Evolutionary conservation across 2,797 vertebrate genomes (phyloP).

Genomic region (Pangasius larnaudii): DNA sequence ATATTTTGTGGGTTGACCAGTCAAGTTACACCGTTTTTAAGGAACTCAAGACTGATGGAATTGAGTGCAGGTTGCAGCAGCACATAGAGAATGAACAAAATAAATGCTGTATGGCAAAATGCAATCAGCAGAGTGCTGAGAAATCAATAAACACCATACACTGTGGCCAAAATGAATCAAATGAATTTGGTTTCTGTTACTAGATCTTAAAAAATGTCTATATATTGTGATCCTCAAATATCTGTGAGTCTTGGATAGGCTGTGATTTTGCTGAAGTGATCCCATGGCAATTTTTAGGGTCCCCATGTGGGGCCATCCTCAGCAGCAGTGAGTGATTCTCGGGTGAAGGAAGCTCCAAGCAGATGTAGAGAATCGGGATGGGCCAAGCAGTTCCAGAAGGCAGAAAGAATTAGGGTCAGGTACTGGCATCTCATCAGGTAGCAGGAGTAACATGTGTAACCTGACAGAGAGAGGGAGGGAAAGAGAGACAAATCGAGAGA

Average conservation of each 20-base stretch:
- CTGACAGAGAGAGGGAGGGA: background rate
- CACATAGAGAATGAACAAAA: background rate
- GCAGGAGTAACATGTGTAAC: background rate
- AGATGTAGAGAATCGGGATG: background rate
- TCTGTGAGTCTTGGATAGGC: background rate
- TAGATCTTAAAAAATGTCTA: background rate
- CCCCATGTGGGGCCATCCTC: background rate
- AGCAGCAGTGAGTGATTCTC: background rate
- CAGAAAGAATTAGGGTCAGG: background rate
- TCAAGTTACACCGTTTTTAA: background rate
- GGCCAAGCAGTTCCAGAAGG: background rate
- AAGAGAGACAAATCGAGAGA: background rate
- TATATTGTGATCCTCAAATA: background rate
- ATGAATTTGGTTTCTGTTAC: background rate
- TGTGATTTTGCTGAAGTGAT: background rate
- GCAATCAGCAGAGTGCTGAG: background rate
- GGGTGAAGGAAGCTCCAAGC: background rate
- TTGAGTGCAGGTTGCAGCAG: background rate
- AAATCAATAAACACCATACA: background rate
- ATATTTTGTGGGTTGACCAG: background rate
- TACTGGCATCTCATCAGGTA: background rate
- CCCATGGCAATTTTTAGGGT: background rate
- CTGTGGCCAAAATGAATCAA: background rate
- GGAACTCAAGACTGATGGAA: background rate
- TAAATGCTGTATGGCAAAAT: background rate